A percentile compares a stretch with the other conserved stretches of the same genome.
Conservation (phyloP, 1,140 invertebrate species). For the Riptortus pedestris region DNA sequence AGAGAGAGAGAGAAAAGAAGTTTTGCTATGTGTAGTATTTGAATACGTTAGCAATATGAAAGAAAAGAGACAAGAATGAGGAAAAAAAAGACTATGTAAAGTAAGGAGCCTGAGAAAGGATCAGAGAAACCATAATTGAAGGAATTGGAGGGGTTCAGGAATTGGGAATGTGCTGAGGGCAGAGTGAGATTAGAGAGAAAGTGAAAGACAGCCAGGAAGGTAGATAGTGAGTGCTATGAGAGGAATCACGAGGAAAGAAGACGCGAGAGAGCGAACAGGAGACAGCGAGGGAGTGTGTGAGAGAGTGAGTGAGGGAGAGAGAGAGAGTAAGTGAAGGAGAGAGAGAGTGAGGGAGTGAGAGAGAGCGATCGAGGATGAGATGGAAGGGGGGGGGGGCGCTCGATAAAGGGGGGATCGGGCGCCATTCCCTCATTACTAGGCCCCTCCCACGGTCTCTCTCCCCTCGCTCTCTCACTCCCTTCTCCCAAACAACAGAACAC, state of each 20-base stretch:
- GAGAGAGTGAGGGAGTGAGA: background rate
- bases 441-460: conserved; percentile 7
- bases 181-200: no score
- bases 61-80: no score
- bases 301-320: conserved; percentile 36
- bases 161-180: no score
- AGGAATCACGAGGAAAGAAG: background rate
- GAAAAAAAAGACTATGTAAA: no score
- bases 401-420: background rate
- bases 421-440: conserved; percentile 15
- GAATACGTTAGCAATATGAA: no score
- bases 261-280: conserved; percentile 7
- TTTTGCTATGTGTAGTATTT: background rate
- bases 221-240: background rate
- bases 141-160: no score
- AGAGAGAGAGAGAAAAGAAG: conserved; percentile 2
- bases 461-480: background rate
- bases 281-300: conserved; percentile 19
- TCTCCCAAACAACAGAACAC: background rate
- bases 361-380: background rate
- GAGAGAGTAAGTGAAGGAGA: background rate
- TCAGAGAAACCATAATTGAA: no score
- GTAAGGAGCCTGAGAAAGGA: no score
- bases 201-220: conserved; percentile 31
- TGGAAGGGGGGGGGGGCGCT: background rate